Base-by-base conservation (phyloP, 1,140 invertebrate genomes). In the Mycetomoellerius zeteki region DNA sequence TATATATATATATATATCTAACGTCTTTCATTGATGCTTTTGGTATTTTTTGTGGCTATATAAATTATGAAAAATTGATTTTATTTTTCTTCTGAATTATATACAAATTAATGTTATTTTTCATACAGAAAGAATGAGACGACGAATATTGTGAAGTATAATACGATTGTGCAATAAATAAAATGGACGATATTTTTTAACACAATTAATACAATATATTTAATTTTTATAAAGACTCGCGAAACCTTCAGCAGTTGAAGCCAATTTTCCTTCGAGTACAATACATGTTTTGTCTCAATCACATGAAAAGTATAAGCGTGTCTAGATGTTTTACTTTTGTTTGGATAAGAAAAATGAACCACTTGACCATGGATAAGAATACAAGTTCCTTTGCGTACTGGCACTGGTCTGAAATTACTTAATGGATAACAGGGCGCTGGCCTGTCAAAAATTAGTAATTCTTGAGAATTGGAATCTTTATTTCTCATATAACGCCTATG, bases 221-320 rank as follows among this genome's bases (percentile, higher is more conserved):
- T 88, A 95, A 92, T 96, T 96, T 89, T 95, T 96, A 91, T 97
- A 97, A 3, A 97, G 90, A 76, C 96, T 93, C 8, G 96, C 95
- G 92, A 98, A 98, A 19, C 96, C 96, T 91, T 95, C 95, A 43
- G 95, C 94, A 1, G 96, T 93, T 98, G 98, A 2, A 98, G 93
- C 99, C 99, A 99, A 92, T 99, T 99, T 1, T 98, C 96, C 85
- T 97, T 94, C 0, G 97, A 97, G 94, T 98, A 99, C 75, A 96
- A 95, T 0, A 97, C 97, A 60, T 97, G 95, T 19, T 97, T 95
- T 73, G 97, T 97, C 94, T 99, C 99, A 73, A 98, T 96, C 0
- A 99, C 96, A 94, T 99, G 99, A 94, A 99, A 99, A 6, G 99
- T 99, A 94, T 99, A 99, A 3, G 98, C 98, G 89, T 99, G 98